Evolutionary conservation across 2,113 vertebrate species (phyloP).

Genomic region (Lophochroa leadbeateri): DNA sequence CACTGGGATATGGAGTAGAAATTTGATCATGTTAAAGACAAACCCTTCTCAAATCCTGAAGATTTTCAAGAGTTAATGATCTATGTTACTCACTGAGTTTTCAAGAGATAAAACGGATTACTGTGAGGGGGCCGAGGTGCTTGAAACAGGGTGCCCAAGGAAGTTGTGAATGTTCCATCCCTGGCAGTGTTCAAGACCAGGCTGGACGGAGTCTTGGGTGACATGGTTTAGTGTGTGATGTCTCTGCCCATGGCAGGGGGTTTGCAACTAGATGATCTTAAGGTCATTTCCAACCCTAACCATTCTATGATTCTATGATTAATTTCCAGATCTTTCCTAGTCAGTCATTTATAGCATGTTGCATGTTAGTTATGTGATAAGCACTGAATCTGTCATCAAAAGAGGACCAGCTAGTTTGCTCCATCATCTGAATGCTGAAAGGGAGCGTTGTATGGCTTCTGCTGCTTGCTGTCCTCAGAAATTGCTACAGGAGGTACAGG

Average conservation of each 20-base stretch:
- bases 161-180: neutral
- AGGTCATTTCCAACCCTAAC: neutral
- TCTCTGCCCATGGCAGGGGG: neutral
- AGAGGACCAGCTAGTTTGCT: neutral
- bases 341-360: neutral
- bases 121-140: neutral
- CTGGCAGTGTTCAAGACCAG: neutral
- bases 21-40: neutral
- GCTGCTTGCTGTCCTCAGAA: neutral
- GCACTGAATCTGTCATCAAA: neutral
- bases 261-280: neutral
- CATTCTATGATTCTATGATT: neutral
- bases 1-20: neutral
- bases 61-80: neutral
- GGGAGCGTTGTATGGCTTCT: neutral
- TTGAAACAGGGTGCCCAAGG: neutral
- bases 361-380: neutral
- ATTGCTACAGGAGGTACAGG: neutral
- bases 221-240: neutral
- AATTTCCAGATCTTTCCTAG: neutral
- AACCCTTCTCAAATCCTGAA: neutral
- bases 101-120: neutral
- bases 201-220: neutral
- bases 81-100: neutral
- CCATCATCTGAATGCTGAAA: neutral